Conservation (phyloP, 1,140 invertebrate genomes). For the Gryon sp. region DNA sequence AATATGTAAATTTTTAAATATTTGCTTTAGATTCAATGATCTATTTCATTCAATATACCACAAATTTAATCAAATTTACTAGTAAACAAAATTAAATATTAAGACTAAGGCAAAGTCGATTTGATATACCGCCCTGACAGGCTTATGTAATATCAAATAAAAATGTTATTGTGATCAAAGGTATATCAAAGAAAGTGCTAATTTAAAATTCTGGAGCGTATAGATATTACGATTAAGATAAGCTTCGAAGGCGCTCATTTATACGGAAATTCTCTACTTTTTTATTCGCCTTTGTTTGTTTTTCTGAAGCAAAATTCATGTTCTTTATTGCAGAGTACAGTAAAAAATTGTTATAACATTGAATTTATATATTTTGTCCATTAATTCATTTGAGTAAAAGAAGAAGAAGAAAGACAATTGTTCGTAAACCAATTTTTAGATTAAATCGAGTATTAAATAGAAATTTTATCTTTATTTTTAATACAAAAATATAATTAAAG, state of each 20-base stretch:
- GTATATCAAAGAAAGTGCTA: slow-evolving; percentile 52
- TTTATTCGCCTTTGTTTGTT: slow-evolving; percentile 14
- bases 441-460: no score
- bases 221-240: slow-evolving; percentile 52
- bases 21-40: slow-evolving; percentile 44
- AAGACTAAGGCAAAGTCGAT: slow-evolving; percentile 6
- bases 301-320: not conserved
- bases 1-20: slow-evolving; percentile 37
- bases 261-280: slow-evolving; percentile 25
- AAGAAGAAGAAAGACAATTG: no score
- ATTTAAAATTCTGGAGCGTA: slow-evolving; percentile 58
- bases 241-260: slow-evolving; percentile 37
- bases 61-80: not conserved
- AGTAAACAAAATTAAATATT: slow-evolving; percentile 40
- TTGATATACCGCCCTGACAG: slow-evolving; percentile 17
- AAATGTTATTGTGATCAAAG: slow-evolving; percentile 45
- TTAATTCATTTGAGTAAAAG: no score
- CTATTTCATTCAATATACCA: slow-evolving; percentile 24
- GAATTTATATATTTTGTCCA: no score
- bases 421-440: no score
- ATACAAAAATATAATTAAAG: no score
- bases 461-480: no score
- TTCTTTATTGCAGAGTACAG: no score
- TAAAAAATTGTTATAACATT: no score
- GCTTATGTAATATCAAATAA: slow-evolving; percentile 36